Percentiles rank a stretch among this genome's conserved stretches.
Conservation (phyloP, 2,888 invertebrate species). For the Drosophila hamatofila region DNA sequence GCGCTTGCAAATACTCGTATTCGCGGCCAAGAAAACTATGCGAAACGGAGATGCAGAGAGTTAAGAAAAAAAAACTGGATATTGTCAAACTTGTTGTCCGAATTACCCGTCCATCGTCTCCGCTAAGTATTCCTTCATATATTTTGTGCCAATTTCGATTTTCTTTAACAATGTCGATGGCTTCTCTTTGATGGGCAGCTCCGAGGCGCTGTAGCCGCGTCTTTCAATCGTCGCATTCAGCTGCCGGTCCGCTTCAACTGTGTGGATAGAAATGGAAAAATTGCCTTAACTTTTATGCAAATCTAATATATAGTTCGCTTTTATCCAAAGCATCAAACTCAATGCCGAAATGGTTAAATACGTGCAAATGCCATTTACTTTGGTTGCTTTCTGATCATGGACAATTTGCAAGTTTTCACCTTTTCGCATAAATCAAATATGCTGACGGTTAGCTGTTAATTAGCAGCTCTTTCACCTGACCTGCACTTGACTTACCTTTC, state of each 20-base stretch:
- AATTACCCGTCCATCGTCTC: slow-evolving; percentile 84
- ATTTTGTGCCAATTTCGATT: slow-evolving; percentile 84
- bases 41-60: slow-evolving; percentile 16
- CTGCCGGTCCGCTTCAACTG: slow-evolving; percentile 85
- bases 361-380: slow-evolving; percentile 10
- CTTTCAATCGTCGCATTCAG: slow-evolving; percentile 80
- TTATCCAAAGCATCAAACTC: background rate
- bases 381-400: background rate
- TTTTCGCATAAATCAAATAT: slow-evolving; percentile 29
- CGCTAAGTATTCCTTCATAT: slow-evolving; percentile 83
- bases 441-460: slow-evolving; percentile 13
- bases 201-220: slow-evolving; percentile 82
- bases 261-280: slow-evolving; percentile 13
- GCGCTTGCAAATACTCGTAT: slow-evolving; percentile 73
- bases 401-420: slow-evolving; percentile 58
- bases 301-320: slow-evolving; percentile 1
- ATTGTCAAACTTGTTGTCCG: slow-evolving; percentile 36
- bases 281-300: background rate
- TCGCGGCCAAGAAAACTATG: slow-evolving; percentile 83
- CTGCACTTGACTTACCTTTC: slow-evolving; percentile 77
- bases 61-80: slow-evolving; percentile 37
- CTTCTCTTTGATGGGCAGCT: slow-evolving; percentile 82
- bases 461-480: slow-evolving; percentile 44
- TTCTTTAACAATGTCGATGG: slow-evolving; percentile 84
- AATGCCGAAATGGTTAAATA: background rate